These are phyloP conservation scores for Delichon dasypus DNA, from an alignment of 2,797 vertebrate species.

Conservation along the genomic window DNA sequence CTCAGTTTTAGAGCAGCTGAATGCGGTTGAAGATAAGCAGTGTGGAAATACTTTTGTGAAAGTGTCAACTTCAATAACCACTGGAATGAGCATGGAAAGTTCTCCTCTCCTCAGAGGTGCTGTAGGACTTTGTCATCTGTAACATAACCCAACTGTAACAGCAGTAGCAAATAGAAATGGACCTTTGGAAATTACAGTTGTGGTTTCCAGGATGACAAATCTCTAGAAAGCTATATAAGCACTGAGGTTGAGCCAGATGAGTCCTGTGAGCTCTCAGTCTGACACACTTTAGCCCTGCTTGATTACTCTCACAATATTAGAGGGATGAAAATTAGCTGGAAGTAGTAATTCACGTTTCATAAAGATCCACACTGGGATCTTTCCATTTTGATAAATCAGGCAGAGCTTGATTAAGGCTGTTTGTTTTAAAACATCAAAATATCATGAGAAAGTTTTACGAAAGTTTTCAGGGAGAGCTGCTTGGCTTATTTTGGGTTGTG, in stretches of 20 bases:
- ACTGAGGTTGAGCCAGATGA: not conserved
- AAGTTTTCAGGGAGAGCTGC: not conserved
- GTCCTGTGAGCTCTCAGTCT: not conserved
- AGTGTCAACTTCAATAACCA: not conserved
- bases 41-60: not conserved
- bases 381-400: not conserved
- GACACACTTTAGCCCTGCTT: not conserved
- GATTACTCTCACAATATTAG: not conserved
- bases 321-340: not conserved
- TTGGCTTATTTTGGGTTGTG: not conserved
- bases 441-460: not conserved
- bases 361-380: not conserved
- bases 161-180: not conserved
- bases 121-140: not conserved
- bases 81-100: not conserved
- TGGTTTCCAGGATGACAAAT: not conserved
- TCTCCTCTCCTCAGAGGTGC: not conserved
- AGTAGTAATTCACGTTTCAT: not conserved
- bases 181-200: not conserved
- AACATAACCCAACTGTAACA: not conserved
- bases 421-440: not conserved
- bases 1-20: not conserved
- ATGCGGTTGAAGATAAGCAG: not conserved
- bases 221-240: not conserved
- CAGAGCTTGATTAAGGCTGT: not conserved